Conservation (phyloP, 1,140 invertebrate species). For the Achatina immaculata region DNA sequence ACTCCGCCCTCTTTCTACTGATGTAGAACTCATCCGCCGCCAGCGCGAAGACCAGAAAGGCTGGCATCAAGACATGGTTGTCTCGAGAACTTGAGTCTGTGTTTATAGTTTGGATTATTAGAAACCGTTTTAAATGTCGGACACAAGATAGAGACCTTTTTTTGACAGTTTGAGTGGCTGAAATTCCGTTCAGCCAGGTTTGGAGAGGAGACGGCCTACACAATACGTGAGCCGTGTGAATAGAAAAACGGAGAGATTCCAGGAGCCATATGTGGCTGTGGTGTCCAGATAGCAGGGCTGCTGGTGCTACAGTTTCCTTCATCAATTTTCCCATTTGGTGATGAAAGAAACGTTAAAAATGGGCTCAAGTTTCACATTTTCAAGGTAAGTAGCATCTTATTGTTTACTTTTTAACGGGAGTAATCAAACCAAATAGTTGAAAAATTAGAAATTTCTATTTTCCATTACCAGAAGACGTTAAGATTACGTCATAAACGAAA, state of each 20-base stretch:
- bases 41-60: background rate
- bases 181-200: background rate
- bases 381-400: too few species aligned
- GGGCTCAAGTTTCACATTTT: too few species aligned
- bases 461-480: too few species aligned
- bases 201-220: background rate
- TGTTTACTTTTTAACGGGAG: too few species aligned
- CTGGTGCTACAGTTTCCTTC: background rate
- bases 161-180: background rate
- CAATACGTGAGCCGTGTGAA: background rate
- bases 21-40: constrained; percentile 15
- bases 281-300: background rate
- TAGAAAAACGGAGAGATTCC: too few species aligned
- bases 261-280: constrained; percentile 3
- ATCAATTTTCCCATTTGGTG: background rate
- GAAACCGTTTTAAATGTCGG: background rate
- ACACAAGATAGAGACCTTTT: background rate
- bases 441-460: too few species aligned
- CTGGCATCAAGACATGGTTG: background rate
- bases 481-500: too few species aligned
- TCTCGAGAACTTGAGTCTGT: background rate
- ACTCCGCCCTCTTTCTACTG: constrained; percentile 14
- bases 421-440: too few species aligned
- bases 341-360: background rate
- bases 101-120: constrained; percentile 8